These are phyloP conservation scores for Petaurus breviceps DNA, from an alignment of 2,113 vertebrate species.

Conservation along the genomic window DNA sequence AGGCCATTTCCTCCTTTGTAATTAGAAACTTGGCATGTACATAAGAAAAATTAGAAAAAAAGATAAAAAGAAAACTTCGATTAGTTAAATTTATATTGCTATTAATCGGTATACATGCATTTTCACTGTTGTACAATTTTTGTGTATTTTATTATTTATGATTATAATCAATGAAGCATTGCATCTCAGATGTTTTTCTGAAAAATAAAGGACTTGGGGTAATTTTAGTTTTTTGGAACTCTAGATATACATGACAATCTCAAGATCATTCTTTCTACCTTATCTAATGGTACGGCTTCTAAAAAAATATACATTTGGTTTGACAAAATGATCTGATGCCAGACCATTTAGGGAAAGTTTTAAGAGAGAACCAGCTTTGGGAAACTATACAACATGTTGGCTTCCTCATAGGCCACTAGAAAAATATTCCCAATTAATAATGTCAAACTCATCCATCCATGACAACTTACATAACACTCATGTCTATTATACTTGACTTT, in stretches of 20 bases:
- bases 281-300: constrained; percentile 16
- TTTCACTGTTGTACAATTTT: neutral
- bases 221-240: constrained; percentile 37
- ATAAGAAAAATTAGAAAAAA: constrained; percentile 27
- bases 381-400: neutral
- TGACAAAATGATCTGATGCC: constrained; percentile 45
- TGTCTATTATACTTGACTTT: constrained; percentile 50
- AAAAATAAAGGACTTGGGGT: neutral
- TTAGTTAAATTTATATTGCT: constrained; percentile 36
- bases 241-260: constrained; percentile 27
- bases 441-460: constrained; percentile 42
- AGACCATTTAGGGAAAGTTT: constrained; percentile 46
- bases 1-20: constrained; percentile 1
- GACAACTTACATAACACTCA: constrained; percentile 14
- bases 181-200: neutral
- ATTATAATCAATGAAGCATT: constrained; percentile 10
- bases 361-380: constrained; percentile 9
- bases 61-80: constrained; percentile 28
- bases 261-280: neutral
- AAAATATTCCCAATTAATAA: constrained; percentile 47
- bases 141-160: neutral
- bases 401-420: constrained; percentile 12
- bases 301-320: neutral
- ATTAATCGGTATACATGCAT: constrained; percentile 20
- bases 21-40: constrained; percentile 8